phyloP scores from a whole-genome alignment of 1,140 invertebrate species.

The Zophobas morio region DNA sequence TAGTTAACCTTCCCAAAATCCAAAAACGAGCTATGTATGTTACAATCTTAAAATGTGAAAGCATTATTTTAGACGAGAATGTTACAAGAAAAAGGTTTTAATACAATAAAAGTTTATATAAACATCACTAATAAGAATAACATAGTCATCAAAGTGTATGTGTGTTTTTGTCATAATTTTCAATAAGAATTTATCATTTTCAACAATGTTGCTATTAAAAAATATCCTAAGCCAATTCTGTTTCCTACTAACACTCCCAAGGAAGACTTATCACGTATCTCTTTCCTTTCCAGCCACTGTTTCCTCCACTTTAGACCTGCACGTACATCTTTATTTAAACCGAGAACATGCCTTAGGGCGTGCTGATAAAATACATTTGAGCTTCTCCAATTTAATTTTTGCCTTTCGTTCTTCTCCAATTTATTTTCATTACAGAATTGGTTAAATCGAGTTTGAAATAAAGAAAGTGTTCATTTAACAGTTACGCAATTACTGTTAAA shows the following conservation, averaged over 20 bases:
- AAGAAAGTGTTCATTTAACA: conserved; percentile 23
- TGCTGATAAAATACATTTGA: conserved; percentile 49
- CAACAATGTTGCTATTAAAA: too few species aligned
- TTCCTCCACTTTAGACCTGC: conserved; percentile 1
- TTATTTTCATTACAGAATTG: conserved; percentile 49
- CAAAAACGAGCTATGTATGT: too few species aligned
- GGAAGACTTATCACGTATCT: neutral
- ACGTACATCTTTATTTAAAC: conserved; percentile 50
- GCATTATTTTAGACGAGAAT: too few species aligned
- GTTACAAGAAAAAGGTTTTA: too few species aligned
- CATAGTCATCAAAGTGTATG: too few species aligned
- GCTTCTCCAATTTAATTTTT: conserved; percentile 48
- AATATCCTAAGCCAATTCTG: too few species aligned
- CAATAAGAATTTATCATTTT: too few species aligned
- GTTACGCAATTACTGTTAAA: conserved; percentile 1
- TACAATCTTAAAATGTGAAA: too few species aligned
- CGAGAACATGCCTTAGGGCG: conserved; percentile 40
- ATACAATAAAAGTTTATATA: too few species aligned
- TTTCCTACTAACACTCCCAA: neutral
- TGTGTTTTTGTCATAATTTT: too few species aligned
- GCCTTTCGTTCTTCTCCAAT: conserved; percentile 33
- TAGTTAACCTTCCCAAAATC: too few species aligned
- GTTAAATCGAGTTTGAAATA: conserved; percentile 43
- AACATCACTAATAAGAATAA: too few species aligned
- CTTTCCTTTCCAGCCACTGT: conserved; percentile 13